Conservation (phyloP, 1,140 invertebrate species). For the Paramacrobiotus metropolitanus region DNA sequence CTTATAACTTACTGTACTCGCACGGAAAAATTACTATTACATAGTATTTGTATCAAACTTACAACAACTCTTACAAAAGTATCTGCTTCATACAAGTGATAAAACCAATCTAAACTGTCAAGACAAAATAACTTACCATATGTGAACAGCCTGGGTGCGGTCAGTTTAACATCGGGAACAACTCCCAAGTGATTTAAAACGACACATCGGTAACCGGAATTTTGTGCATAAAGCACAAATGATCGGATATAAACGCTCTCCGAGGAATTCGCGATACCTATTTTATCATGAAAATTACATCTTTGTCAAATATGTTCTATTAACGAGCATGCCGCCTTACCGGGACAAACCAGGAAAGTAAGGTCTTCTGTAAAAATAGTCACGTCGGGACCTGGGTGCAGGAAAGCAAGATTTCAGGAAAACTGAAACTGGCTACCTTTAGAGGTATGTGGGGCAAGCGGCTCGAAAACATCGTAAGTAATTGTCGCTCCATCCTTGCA, state of each 20-base stretch:
- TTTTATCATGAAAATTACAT: too few species aligned
- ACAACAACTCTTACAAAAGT: too few species aligned
- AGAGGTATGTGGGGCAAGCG: conserved; percentile 27
- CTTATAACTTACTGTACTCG: too few species aligned
- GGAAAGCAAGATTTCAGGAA: too few species aligned
- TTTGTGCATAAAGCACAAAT: conserved; percentile 66
- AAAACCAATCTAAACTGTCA: too few species aligned
- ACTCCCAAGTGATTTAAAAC: conserved; percentile 88
- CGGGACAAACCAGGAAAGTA: conserved; percentile 66
- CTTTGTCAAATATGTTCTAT: too few species aligned
- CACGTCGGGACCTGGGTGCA: too few species aligned
- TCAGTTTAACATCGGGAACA: conserved; percentile 51
- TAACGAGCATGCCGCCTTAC: too few species aligned
- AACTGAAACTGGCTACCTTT: too few species aligned
- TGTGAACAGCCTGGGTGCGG: conserved; percentile 59
- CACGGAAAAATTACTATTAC: too few species aligned
- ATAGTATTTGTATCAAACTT: too few species aligned
- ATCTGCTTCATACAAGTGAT: too few species aligned
- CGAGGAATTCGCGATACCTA: conserved; percentile 71
- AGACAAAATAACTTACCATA: conserved; percentile 46
- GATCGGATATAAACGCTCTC: conserved; percentile 76
- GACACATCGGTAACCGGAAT: conserved; percentile 62
- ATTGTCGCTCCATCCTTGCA: conserved; percentile 59
- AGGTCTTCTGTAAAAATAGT: conserved; percentile 48
- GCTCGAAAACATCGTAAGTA: conserved; percentile 73